These are phyloP conservation scores for Melanostigma gelatinosum DNA, from an alignment of 2,113 vertebrate species.

Conservation along the genomic window DNA sequence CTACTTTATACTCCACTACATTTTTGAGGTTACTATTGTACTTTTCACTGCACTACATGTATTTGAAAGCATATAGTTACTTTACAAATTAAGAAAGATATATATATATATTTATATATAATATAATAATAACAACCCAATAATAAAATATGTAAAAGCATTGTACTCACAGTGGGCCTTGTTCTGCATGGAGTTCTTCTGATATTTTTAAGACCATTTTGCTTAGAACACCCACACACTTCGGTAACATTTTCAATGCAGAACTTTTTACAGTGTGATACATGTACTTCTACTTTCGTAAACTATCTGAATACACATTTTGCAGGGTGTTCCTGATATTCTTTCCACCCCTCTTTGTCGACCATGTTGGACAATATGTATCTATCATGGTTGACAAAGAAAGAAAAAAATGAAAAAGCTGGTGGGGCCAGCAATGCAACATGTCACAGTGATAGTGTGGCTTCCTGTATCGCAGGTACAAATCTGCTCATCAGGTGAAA, in stretches of 20 bases:
- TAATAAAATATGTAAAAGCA: background rate
- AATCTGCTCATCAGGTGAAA: background rate
- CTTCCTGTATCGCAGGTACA: background rate
- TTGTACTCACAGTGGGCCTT: background rate
- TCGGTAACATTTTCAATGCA: background rate
- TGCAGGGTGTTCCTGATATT: constrained; percentile 10
- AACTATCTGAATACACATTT: background rate
- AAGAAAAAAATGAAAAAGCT: background rate
- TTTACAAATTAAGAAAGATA: background rate
- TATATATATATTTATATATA: no score
- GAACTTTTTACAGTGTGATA: background rate
- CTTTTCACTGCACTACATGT: background rate
- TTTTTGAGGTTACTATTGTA: background rate
- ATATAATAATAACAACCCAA: background rate
- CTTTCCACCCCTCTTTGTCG: background rate
- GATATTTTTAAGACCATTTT: background rate
- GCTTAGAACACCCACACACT: background rate
- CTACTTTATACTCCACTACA: background rate
- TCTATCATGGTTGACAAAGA: constrained; percentile 18
- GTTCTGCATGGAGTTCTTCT: background rate
- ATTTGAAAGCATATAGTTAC: background rate
- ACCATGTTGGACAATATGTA: background rate
- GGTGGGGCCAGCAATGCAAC: background rate
- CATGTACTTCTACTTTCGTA: background rate
- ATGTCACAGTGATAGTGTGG: background rate